phyloP scores from a whole-genome alignment of 2,888 invertebrate genomes.

The Achlya flavicornis region DNA sequence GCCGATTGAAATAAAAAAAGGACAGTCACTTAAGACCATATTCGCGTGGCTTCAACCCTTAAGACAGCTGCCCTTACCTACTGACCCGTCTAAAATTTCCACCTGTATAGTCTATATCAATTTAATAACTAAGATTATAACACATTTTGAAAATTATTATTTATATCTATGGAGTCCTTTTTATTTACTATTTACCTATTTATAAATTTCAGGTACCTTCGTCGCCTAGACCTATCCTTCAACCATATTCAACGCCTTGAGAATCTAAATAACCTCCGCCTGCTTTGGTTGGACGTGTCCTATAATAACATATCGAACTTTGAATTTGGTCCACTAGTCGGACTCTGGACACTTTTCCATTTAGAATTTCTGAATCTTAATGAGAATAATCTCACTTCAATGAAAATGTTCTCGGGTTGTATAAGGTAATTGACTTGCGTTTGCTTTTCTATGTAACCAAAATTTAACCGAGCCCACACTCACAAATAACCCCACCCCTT shows the following conservation, averaged over 20 bases:
- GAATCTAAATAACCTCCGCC: constrained; percentile 80
- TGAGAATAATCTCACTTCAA: constrained; percentile 78
- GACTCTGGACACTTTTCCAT: constrained; percentile 79
- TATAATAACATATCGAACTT: constrained; percentile 80
- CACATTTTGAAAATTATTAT: too few relatives aligned
- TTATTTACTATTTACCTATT: neutral
- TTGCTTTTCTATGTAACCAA: neutral
- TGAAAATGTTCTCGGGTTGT: constrained; percentile 80
- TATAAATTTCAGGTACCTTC: constrained; percentile 74
- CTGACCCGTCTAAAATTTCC: too few relatives aligned
- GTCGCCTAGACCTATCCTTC: constrained; percentile 83
- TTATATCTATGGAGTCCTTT: neutral
- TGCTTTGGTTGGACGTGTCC: constrained; percentile 82
- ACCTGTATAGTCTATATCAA: too few relatives aligned
- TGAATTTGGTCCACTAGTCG: constrained; percentile 61
- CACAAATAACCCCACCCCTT: too few relatives aligned
- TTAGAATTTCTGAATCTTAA: constrained; percentile 81
- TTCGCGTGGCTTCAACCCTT: too few relatives aligned
- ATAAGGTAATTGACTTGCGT: constrained; percentile 50
- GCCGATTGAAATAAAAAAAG: too few relatives aligned
- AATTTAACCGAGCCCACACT: too few relatives aligned
- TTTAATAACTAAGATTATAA: too few relatives aligned
- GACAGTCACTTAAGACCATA: too few relatives aligned
- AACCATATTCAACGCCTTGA: constrained; percentile 83
- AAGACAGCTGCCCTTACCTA: too few relatives aligned